phyloP scores from a whole-genome alignment of 2,113 vertebrate species.

The Pandion haliaetus region DNA sequence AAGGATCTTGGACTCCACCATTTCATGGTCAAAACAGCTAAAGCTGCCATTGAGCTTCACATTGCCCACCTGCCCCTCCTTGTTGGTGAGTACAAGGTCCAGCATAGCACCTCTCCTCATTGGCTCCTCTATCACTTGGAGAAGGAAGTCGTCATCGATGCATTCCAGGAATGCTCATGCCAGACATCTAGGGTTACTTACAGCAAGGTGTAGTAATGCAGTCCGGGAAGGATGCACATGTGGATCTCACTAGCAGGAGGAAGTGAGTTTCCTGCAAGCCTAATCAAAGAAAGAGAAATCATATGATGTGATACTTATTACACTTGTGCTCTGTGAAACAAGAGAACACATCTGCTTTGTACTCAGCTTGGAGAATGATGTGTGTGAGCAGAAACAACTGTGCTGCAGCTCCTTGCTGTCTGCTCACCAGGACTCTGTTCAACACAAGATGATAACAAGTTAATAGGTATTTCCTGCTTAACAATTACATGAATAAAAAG shows the following conservation, averaged over 20 bases:
- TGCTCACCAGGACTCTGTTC: conserved; percentile 18
- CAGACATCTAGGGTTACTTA: neutral
- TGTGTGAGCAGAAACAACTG: conserved; percentile 39
- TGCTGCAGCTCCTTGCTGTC: neutral
- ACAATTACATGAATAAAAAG: conserved; percentile 33
- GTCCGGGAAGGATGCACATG: neutral
- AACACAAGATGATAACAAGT: conserved; percentile 42
- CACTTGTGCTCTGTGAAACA: neutral
- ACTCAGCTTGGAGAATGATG: neutral
- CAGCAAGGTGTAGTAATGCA: neutral
- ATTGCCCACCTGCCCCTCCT: no score
- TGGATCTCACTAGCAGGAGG: neutral
- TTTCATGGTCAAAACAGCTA: no score
- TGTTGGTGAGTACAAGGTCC: no score
- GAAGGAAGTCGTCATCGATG: neutral
- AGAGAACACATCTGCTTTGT: neutral
- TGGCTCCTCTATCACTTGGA: neutral
- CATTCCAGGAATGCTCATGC: neutral
- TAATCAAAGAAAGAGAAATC: conserved; percentile 21
- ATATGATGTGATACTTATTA: neutral
- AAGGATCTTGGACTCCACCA: no score
- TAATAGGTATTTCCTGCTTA: conserved; percentile 61
- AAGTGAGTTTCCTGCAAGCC: neutral
- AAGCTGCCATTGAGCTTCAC: no score
- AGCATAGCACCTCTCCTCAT: fast-evolving